Conservation (phyloP, 2,797 vertebrate genomes). For the Lepilemur ruficaudatus region DNA sequence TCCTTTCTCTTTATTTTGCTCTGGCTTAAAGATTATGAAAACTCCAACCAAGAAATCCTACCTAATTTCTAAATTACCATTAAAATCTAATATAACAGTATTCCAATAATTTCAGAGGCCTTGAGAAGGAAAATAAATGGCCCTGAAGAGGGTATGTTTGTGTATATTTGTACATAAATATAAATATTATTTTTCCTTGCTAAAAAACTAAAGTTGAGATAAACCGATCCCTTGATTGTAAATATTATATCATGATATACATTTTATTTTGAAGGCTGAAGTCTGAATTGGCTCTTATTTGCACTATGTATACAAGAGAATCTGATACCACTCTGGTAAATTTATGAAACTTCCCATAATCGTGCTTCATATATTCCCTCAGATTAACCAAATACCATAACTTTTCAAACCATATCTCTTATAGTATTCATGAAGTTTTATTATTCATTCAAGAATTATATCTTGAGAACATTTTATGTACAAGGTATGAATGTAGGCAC, state of each 20-base stretch:
- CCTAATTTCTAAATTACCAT: neutral
- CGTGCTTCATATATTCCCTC: neutral
- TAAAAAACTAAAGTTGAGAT: neutral
- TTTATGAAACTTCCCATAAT: neutral
- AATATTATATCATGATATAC: neutral
- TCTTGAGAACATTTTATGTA: neutral
- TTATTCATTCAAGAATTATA: conserved; percentile 15
- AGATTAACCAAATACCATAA: neutral
- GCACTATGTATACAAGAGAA: neutral
- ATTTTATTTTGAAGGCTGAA: neutral
- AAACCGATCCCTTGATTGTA: neutral
- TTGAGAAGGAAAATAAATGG: neutral
- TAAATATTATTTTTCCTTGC: neutral
- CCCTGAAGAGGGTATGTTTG: neutral
- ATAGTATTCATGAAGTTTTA: conserved; percentile 24
- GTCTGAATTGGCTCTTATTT: neutral
- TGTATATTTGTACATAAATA: neutral
- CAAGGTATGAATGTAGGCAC: neutral
- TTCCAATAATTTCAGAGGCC: neutral
- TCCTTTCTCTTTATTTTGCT: neutral
- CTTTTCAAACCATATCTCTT: conserved; percentile 18
- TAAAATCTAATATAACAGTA: neutral
- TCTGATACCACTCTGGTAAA: neutral
- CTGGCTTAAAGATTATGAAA: neutral
- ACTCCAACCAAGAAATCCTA: neutral